Evolutionary conservation across 2,797 vertebrate genomes (phyloP).

Genomic region (Falco cherrug): DNA sequence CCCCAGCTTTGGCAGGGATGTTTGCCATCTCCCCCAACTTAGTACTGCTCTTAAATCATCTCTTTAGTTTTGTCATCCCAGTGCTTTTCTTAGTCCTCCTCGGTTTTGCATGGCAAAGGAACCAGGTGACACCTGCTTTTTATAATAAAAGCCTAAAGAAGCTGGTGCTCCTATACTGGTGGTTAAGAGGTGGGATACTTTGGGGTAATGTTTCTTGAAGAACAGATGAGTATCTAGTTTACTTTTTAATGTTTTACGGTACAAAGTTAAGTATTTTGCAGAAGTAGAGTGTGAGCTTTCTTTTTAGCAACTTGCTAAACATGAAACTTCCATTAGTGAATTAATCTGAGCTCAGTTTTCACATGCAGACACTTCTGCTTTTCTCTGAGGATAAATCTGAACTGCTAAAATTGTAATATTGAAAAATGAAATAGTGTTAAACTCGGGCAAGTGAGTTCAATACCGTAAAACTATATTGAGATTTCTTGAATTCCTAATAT

Average conservation of each 20-base stretch:
- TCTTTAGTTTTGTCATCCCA: neutral
- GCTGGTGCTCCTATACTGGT: neutral
- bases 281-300: neutral
- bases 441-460: neutral
- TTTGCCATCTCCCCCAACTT: neutral
- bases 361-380: neutral
- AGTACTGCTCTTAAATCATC: neutral
- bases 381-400: neutral
- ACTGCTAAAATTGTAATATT: neutral
- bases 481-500: slow-evolving; percentile 2
- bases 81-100: neutral
- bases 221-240: neutral
- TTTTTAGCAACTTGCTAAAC: neutral
- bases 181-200: neutral
- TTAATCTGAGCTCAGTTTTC: neutral
- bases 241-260: neutral
- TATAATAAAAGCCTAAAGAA: neutral
- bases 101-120: neutral
- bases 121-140: neutral
- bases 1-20: neutral
- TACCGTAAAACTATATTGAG: neutral
- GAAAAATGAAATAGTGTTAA: neutral
- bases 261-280: neutral
- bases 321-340: neutral
- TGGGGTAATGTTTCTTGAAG: neutral